phyloP scores from a whole-genome alignment of 2,888 invertebrate species.

The Theretra japonica region DNA sequence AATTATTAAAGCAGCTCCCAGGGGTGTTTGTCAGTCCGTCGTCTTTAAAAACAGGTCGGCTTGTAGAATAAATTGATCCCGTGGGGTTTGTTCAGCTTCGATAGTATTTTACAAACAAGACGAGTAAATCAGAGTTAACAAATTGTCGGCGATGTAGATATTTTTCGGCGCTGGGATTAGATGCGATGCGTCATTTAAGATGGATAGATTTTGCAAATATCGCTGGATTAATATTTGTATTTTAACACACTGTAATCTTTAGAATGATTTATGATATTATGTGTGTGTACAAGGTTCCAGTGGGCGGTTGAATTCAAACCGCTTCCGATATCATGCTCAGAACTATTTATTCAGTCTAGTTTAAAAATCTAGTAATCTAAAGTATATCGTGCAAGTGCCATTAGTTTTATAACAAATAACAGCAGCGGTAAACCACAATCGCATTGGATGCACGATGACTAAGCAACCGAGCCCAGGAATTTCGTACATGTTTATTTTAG shows the following conservation, averaged over 20 bases:
- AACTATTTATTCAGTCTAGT: no score
- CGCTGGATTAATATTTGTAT: neutral
- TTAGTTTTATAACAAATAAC: neutral
- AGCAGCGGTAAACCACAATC: neutral
- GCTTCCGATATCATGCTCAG: no score
- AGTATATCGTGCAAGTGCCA: no score
- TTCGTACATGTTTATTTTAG: slow-evolving; percentile 7
- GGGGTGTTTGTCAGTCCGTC: slow-evolving; percentile 63
- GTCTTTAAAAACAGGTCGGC: slow-evolving; percentile 67
- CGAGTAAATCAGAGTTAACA: slow-evolving; percentile 41
- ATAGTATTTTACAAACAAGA: slow-evolving; percentile 62
- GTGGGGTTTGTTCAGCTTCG: slow-evolving; percentile 59
- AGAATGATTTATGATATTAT: no score
- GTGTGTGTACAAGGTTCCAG: no score
- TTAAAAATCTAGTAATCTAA: no score
- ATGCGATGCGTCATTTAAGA: neutral
- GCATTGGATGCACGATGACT: neutral
- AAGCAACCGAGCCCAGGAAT: slow-evolving; percentile 4
- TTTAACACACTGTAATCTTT: no score
- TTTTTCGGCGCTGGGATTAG: neutral
- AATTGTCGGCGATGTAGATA: slow-evolving; percentile 30
- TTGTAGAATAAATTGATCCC: slow-evolving; percentile 69
- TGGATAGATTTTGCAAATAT: neutral
- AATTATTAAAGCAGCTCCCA: slow-evolving; percentile 61
- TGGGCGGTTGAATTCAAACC: no score